Percentiles rank a stretch among this genome's conserved stretches.
phyloP scores from a whole-genome alignment of 1,140 invertebrate species.

The Arion vulgaris region DNA sequence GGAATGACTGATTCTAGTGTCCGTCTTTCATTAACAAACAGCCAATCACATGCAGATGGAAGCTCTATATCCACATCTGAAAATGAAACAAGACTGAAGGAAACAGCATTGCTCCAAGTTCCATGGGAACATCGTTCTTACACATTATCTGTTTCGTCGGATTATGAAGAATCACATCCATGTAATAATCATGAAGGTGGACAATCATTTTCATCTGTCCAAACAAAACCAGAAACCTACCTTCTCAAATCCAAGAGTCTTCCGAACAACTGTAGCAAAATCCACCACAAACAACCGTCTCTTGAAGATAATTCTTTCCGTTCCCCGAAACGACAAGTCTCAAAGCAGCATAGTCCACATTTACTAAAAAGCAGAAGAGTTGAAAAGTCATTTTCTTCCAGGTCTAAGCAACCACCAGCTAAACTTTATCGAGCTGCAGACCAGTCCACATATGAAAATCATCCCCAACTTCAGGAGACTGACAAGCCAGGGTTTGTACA shows the following conservation, averaged over 20 bases:
- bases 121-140: slow-evolving; percentile 36
- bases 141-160: not conserved
- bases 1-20: not conserved
- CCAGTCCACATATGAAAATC: not conserved
- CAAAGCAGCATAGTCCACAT: not conserved
- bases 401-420: not conserved
- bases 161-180: not conserved
- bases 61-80: not conserved
- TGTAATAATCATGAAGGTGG: not conserved
- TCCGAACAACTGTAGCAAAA: not conserved
- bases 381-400: not conserved
- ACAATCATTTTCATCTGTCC: not conserved
- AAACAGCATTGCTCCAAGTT: not conserved
- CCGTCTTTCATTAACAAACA: not conserved
- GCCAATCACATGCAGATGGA: not conserved
- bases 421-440: not conserved
- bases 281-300: not conserved
- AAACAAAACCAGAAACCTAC: not conserved
- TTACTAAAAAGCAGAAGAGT: not conserved
- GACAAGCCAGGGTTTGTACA: not conserved
- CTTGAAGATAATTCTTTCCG: not conserved
- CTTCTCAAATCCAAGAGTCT: not conserved
- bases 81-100: not conserved
- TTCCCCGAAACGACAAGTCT: not conserved
- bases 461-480: not conserved